phyloP scores from a whole-genome alignment of 2,888 invertebrate genomes.

The Omphaloscelis lunosa region DNA sequence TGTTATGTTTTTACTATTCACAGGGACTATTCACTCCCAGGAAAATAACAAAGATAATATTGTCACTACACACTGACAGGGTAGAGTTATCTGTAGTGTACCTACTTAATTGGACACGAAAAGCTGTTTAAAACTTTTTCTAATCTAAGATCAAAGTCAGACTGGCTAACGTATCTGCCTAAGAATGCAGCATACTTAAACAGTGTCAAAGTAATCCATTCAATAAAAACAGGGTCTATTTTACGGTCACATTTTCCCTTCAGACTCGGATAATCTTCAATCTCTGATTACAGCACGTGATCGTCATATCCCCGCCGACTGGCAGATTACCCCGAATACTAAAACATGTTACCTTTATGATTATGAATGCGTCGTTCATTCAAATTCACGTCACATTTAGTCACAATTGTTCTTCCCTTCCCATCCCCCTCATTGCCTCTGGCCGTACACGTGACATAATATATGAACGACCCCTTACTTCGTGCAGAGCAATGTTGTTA shows the following conservation, averaged over 20 bases:
- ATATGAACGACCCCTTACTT: slow-evolving; percentile 51
- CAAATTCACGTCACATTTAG: slow-evolving; percentile 65
- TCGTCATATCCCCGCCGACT: slow-evolving; percentile 27
- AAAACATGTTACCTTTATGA: slow-evolving; percentile 60
- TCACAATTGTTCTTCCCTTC: slow-evolving; percentile 51
- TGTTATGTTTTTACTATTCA: neutral
- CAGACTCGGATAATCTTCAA: slow-evolving; percentile 41
- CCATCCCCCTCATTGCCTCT: neutral
- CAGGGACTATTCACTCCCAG: neutral
- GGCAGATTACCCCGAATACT: slow-evolving; percentile 54
- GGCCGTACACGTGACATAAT: slow-evolving; percentile 54
- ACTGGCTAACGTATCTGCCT: neutral
- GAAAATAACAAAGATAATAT: neutral
- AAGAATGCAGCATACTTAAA: neutral
- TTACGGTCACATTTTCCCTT: slow-evolving; percentile 18
- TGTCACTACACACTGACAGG: neutral
- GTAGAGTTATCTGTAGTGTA: no score
- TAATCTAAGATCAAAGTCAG: neutral
- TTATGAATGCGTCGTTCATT: slow-evolving; percentile 57
- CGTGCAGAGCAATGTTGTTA: slow-evolving; percentile 50
- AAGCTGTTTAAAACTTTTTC: neutral
- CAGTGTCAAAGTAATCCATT: neutral
- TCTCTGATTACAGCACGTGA: slow-evolving; percentile 51
- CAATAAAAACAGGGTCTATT: neutral
- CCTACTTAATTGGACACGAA: neutral